Conservation (phyloP, 1,140 invertebrate species). For the Pseudomyrmex concolor region DNA sequence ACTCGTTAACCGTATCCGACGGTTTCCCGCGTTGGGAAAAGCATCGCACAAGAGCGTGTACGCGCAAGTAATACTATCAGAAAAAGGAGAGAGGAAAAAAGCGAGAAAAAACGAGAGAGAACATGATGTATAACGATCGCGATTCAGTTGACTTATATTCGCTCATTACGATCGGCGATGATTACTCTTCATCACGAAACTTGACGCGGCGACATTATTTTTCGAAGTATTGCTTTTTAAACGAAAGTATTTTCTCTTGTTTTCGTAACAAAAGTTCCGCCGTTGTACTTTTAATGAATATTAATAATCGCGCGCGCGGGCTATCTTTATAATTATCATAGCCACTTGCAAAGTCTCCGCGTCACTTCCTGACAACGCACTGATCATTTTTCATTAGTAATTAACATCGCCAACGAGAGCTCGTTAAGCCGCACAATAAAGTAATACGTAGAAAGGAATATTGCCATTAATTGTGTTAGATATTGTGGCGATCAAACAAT, state of each 20-base stretch:
- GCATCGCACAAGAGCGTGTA: constrained; percentile 7
- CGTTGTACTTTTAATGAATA: constrained; percentile 51
- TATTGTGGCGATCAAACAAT: constrained; percentile 3
- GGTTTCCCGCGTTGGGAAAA: constrained; percentile 34
- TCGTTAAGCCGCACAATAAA: constrained; percentile 23
- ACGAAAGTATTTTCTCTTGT: neutral
- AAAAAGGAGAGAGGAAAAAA: neutral
- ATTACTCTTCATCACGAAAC: constrained; percentile 30
- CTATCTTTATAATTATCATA: constrained; percentile 50
- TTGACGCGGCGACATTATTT: constrained; percentile 19
- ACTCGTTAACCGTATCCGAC: constrained; percentile 56
- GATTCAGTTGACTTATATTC: constrained; percentile 25
- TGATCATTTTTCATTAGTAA: constrained; percentile 50
- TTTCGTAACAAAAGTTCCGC: constrained; percentile 16
- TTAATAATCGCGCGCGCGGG: constrained; percentile 41
- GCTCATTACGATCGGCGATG: constrained; percentile 23
- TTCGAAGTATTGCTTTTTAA: constrained; percentile 21
- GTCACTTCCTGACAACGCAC: constrained; percentile 29
- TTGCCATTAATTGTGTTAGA: constrained; percentile 24
- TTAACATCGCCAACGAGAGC: constrained; percentile 15
- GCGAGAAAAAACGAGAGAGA: neutral
- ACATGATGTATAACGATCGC: constrained; percentile 22
- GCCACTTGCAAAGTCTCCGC: constrained; percentile 7
- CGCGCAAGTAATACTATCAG: constrained; percentile 25
- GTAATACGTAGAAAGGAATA: neutral